These are phyloP conservation scores for Numenius arquata DNA, from an alignment of 2,113 vertebrate genomes.

Conservation along the genomic window DNA sequence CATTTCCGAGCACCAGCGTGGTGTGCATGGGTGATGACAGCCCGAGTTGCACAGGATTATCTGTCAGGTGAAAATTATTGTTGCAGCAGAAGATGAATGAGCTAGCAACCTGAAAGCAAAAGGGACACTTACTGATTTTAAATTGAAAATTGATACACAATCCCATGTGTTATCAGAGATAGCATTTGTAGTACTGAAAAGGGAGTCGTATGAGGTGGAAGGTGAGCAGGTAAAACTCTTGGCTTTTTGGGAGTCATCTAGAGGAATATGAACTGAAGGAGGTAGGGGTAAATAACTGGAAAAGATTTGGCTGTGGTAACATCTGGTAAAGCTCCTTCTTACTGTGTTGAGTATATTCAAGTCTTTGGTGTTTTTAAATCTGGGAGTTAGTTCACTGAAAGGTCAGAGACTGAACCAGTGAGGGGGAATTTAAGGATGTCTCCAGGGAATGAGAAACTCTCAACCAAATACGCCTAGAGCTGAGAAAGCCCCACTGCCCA, in stretches of 20 bases:
- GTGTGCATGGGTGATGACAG: not conserved
- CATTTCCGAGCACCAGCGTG: rapidly evolving
- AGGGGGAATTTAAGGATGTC: not conserved
- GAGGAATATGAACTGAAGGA: not conserved
- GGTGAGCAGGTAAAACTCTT: not conserved
- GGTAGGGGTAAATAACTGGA: not conserved
- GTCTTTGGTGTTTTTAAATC: not conserved
- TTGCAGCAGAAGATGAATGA: not conserved
- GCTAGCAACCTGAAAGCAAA: not conserved
- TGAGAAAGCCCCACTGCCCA: not conserved
- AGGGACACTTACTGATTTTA: not conserved
- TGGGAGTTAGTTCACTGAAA: slow-evolving; percentile 19
- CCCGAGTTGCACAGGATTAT: not conserved
- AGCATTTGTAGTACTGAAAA: not conserved
- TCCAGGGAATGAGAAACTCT: not conserved
- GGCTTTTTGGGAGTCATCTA: not conserved
- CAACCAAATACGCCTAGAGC: not conserved
- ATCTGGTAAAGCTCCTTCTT: not conserved
- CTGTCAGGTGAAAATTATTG: not conserved
- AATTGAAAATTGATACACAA: not conserved
- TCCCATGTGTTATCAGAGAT: not conserved
- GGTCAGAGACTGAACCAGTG: not conserved
- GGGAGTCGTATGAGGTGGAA: not conserved
- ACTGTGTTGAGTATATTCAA: not conserved
- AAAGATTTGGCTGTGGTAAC: not conserved